Evolutionary conservation across 2,888 invertebrate species (phyloP), one percentile per base, ranked within the genome.

Genomic region (Prosapia bicincta): DNA sequence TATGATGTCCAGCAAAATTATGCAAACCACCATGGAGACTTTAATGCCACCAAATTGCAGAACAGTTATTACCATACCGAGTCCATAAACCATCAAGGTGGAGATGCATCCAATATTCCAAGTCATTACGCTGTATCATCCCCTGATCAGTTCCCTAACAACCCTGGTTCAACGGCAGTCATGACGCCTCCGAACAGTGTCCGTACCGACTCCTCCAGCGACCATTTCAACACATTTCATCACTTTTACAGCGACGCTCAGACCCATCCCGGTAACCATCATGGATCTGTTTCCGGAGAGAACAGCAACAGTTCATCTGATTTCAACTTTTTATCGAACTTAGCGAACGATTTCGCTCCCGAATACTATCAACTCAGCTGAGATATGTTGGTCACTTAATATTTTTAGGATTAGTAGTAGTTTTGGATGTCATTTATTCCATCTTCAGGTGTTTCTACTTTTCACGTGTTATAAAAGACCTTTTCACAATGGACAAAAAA

Each of bases 231-330:
- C 80, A 90, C 89, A 76, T 92, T 90, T 84, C 91, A 91, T 80
- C 91, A 91, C 83, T 92, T 91, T 84, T 93, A 93, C 84, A 83
- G 83, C 20, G 85, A 86, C 82, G 82, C 43, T 78, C 78, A 54
- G 82, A 78, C 74, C 13, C 78, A 78, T 83, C 83, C 78, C 81
- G 80, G 30, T 81, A 83, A 74, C 78, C 83, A 79, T 82, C 84
- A 66, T 83, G 86, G 65, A 71, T 84, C 84, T 13, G 38, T 38
- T 3, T 85, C 89, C 25, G 90, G 92, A 70, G 94, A 95, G 82
- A 94, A 94, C 85, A 94, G 94, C 81, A 95, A 95, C 84, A 94
- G 94, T 84, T 95, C 95, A n/a, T 95, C 96, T 30, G 96, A 96
- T 85, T 96, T 96, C 86, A 96, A 96, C 85, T 97, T 97, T 85